Percentiles rank a stretch among this genome's conserved stretches.
phyloP scores from a whole-genome alignment of 2,797 vertebrate genomes.

The Mormyrus proboscirostris region DNA sequence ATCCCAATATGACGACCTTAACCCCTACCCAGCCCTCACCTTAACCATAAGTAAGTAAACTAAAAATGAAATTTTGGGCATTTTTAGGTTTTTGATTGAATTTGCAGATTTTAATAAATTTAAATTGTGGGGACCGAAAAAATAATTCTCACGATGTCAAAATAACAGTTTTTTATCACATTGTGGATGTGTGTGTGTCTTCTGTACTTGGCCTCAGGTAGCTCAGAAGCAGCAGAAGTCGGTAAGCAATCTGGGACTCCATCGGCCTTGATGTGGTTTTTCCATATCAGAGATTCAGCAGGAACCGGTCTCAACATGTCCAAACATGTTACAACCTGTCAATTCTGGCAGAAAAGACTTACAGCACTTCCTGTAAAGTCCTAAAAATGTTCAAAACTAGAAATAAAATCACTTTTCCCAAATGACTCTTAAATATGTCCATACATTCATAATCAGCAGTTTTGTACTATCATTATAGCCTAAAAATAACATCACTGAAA shows the following conservation, averaged over 20 bases:
- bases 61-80: no score
- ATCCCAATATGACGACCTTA: no score
- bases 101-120: no score
- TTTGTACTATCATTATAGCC: background rate
- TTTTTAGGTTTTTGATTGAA: no score
- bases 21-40: no score
- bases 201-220: background rate
- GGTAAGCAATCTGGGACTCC: background rate
- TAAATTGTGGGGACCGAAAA: no score
- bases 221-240: background rate
- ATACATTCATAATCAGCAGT: background rate
- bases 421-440: background rate
- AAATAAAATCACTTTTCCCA: background rate
- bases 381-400: background rate
- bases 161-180: no score
- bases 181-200: no score
- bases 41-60: no score
- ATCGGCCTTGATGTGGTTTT: background rate
- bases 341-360: background rate
- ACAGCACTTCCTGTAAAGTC: background rate
- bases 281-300: background rate
- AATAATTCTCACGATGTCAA: no score
- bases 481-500: background rate
- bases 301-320: background rate
- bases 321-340: background rate